Conservation (phyloP, 2,113 vertebrate species). For the Strix aluco region DNA sequence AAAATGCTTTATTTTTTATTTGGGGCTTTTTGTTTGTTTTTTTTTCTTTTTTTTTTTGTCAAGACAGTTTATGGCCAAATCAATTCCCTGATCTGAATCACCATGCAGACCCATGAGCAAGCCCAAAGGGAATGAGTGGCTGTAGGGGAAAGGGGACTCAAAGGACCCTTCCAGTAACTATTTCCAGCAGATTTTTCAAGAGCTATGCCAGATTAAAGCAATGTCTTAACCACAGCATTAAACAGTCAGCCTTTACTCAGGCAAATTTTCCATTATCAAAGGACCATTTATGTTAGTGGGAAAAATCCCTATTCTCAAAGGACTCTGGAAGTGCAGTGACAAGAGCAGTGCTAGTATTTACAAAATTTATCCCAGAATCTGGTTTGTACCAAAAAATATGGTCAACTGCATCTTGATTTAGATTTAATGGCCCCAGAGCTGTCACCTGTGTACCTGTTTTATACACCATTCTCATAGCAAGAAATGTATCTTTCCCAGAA, state of each 20-base stretch:
- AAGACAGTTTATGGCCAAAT: background rate
- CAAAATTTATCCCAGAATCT: background rate
- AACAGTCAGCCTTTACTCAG: conserved; percentile 32
- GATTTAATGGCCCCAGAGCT: background rate
- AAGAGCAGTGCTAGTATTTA: background rate
- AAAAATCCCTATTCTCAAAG: background rate
- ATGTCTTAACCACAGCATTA: conserved; percentile 35
- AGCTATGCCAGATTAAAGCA: conserved; percentile 34
- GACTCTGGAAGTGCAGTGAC: background rate
- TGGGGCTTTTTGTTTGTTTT: background rate
- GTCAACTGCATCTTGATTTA: background rate
- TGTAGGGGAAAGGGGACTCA: background rate
- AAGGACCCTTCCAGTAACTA: conserved; percentile 36
- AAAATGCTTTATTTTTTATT: background rate
- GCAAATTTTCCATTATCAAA: conserved; percentile 64
- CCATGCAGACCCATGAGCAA: background rate
- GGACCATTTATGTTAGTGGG: conserved; percentile 10
- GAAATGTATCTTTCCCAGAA: background rate
- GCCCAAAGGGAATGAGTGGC: background rate
- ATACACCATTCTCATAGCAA: background rate
- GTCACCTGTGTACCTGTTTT: background rate
- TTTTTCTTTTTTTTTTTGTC: background rate
- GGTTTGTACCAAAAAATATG: background rate
- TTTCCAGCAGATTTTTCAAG: conserved; percentile 34
- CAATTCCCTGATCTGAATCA: background rate